Base-by-base conservation (phyloP, 35 echinoderm and acorn worm species). In the Apostichopus californicus region DNA sequence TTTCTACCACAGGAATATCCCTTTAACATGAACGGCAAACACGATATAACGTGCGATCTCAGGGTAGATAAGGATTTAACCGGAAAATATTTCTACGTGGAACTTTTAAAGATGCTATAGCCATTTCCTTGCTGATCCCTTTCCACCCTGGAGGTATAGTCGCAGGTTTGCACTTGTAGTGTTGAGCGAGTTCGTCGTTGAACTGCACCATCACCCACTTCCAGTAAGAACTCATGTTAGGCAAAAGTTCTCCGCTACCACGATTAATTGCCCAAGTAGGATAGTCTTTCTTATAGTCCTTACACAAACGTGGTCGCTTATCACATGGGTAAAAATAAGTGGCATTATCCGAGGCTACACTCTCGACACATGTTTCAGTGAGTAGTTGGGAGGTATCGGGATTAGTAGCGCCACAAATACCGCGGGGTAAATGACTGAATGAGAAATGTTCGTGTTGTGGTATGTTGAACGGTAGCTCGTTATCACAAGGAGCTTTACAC, bases 241-340 rank as follows among this genome's bases (percentile, higher is more conserved):
- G 70, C 15, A 73, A 15, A 73, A 73, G 70, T 21, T 73, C 70
- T 5, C 20, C 71, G 5, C 0, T 1, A 18, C 6, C 12, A 4
- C 17, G 14, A 46, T 46, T 3, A 18, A 85, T 85, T 85, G 23
- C 2, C 81, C 81, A 85, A 2, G 55, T 3, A 23, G 81, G 81
- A 25, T 59, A 85, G 24, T 85, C 81, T 85, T 85, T 25, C 22
- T 85, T 85, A 21, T 85, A 85, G 57, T 85, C 24, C 10, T 85
- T 85, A 85, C 55, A 85, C 26, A 82, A 17, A 56, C 79, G 79
- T 54, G 34, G 34, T 9, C 1, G 26, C 10, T 82, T 82, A 5
- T 34, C 55, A 15, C 79, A 23, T 13, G 79, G 79, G 54, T 54
- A 34, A 13, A 54, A 26, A 55, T 82, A 82, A 55, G 4, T 26